Percentiles rank a stretch among this genome's conserved stretches.
These are phyloP conservation scores for Ganaspis brasiliensis DNA, from an alignment of 2,888 invertebrate genomes.

Conservation along the genomic window DNA sequence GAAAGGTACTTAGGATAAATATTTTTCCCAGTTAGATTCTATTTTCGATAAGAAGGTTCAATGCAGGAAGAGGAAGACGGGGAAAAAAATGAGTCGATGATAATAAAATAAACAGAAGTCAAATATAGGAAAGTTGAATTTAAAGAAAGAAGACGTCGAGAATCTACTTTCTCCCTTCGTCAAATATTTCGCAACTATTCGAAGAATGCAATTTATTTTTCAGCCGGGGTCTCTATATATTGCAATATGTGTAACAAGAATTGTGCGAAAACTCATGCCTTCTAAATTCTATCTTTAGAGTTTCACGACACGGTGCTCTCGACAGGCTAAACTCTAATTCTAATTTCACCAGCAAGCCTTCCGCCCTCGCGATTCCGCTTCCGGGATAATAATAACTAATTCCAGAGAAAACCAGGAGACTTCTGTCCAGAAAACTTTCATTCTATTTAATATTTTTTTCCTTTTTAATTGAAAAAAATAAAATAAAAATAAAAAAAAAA, in stretches of 20 bases:
- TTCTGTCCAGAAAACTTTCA: constrained; percentile 22
- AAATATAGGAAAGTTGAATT: constrained; percentile 29
- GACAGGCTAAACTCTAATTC: constrained; percentile 41
- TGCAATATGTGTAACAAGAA: constrained; percentile 18
- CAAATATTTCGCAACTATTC: constrained; percentile 32
- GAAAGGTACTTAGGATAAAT: constrained; percentile 26
- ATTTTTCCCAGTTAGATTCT: constrained; percentile 21
- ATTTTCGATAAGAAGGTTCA: constrained; percentile 21
- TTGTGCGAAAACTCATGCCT: constrained; percentile 25
- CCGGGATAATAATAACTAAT: constrained; percentile 44
- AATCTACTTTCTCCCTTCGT: constrained; percentile 29
- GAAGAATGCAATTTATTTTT: constrained; percentile 35
- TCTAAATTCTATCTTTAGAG: constrained; percentile 41
- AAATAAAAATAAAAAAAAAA: too few species aligned
- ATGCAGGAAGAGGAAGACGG: not conserved
- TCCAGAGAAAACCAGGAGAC: constrained; percentile 25
- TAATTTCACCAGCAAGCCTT: constrained; percentile 40
- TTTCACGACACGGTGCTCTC: constrained; percentile 35
- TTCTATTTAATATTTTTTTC: not conserved
- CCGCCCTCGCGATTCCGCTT: constrained; percentile 44
- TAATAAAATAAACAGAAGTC: constrained; percentile 29
- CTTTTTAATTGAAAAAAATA: not conserved
- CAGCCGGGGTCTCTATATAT: constrained; percentile 6
- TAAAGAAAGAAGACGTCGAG: not conserved
- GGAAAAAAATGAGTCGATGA: not conserved